phyloP scores from a whole-genome alignment of 2,888 invertebrate species.

The Diploptera punctata region DNA sequence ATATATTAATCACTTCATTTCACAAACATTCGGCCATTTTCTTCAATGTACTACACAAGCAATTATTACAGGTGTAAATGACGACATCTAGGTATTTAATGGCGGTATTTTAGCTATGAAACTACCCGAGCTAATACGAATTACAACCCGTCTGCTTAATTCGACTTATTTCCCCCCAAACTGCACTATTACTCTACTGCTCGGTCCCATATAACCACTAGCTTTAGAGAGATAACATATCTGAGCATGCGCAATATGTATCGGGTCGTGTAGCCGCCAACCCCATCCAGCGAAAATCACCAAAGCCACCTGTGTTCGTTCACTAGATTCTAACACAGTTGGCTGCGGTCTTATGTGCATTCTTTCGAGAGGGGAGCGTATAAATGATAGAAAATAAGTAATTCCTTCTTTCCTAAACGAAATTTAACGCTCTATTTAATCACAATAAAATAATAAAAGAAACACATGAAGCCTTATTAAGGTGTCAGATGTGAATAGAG shows the following conservation, averaged over 20 bases:
- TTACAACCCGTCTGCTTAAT: background rate
- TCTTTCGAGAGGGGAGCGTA: background rate
- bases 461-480: too few relatives aligned
- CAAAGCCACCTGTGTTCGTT: background rate
- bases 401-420: background rate
- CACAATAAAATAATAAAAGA: too few relatives aligned
- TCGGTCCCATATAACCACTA: background rate
- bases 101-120: background rate
- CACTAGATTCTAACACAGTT: background rate
- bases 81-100: background rate
- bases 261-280: background rate
- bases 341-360: background rate
- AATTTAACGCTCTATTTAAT: too few relatives aligned
- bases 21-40: background rate
- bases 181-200: background rate
- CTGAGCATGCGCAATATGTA: background rate
- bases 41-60: background rate
- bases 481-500: too few relatives aligned
- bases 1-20: too few relatives aligned
- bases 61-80: background rate
- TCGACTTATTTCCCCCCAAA: background rate
- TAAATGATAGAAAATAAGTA: background rate
- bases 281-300: background rate
- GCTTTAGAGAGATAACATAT: background rate
- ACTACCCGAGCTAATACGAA: background rate